These are phyloP conservation scores for Hydriomena furcata DNA, from an alignment of 2,888 invertebrate genomes.

Conservation along the genomic window DNA sequence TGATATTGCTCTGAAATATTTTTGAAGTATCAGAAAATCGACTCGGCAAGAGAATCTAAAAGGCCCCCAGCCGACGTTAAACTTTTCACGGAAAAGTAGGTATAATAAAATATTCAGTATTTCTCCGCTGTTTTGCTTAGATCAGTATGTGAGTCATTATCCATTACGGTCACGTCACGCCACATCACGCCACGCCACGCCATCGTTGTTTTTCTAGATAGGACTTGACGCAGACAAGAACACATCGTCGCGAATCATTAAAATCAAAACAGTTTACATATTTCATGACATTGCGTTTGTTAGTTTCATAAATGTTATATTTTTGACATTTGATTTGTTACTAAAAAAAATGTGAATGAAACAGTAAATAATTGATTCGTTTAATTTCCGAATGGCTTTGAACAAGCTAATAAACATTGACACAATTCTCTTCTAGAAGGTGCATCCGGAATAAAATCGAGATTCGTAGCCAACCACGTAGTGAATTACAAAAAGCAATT, in stretches of 20 bases:
- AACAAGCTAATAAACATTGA: not conserved
- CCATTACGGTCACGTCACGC: not conserved
- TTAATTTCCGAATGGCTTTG: not conserved
- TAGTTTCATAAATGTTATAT: no score
- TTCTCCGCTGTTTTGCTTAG: not conserved
- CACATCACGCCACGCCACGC: not conserved
- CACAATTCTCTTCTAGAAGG: not conserved
- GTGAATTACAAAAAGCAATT: slow-evolving; percentile 16
- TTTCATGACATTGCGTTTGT: no score
- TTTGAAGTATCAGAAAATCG: not conserved
- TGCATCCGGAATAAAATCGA: not conserved
- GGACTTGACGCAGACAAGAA: slow-evolving; percentile 8
- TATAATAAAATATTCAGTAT: no score
- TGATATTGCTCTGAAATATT: not conserved
- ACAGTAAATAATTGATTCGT: slow-evolving; percentile 10
- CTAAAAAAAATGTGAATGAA: slow-evolving; percentile 8
- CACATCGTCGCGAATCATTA: slow-evolving; percentile 1
- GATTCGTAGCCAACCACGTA: not conserved
- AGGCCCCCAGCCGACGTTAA: no score
- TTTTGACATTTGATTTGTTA: slow-evolving; percentile 1
- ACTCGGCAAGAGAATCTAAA: not conserved
- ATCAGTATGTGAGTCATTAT: slow-evolving; percentile 4
- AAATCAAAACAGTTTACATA: slow-evolving; percentile 20
- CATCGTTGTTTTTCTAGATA: not conserved
- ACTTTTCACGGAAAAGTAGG: no score